A percentile compares a stretch with the other conserved stretches of the same genome.
These are phyloP conservation scores for Acronicta alni DNA, from an alignment of 2,888 invertebrate genomes.

Conservation along the genomic window DNA sequence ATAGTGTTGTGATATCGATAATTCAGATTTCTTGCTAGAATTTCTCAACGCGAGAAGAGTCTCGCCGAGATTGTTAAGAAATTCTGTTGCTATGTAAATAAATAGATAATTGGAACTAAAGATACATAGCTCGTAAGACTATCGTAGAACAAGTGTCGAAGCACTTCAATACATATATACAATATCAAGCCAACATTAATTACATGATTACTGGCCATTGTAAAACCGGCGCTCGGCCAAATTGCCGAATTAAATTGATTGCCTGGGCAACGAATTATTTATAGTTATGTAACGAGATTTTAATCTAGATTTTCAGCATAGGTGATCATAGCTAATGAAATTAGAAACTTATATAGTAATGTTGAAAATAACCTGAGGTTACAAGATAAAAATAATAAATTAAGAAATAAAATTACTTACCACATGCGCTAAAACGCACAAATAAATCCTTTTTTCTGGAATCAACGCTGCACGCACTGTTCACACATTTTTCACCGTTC, in stretches of 20 bases:
- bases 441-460: constrained; percentile 65
- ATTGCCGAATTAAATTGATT: constrained; percentile 58
- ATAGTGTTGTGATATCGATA: no score
- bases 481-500: constrained; percentile 83
- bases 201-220: constrained; percentile 39
- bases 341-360: not conserved
- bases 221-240: constrained; percentile 60
- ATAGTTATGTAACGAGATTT: constrained; percentile 53
- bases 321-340: not conserved
- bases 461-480: constrained; percentile 79
- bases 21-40: no score
- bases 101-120: constrained; percentile 17
- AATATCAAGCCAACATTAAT: constrained; percentile 46
- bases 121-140: no score
- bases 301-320: constrained; percentile 24
- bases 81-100: constrained; percentile 27
- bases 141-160: constrained; percentile 39
- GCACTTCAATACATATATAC: constrained; percentile 19
- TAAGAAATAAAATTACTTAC: constrained; percentile 60
- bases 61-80: not conserved
- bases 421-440: constrained; percentile 67
- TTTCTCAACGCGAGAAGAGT: no score
- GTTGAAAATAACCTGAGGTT: not conserved
- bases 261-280: constrained; percentile 57
- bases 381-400: constrained; percentile 29